Evolutionary conservation across 1,140 invertebrate species (phyloP), one percentile per base, ranked within the genome.

Genomic region (Drosophila ficusphila): DNA sequence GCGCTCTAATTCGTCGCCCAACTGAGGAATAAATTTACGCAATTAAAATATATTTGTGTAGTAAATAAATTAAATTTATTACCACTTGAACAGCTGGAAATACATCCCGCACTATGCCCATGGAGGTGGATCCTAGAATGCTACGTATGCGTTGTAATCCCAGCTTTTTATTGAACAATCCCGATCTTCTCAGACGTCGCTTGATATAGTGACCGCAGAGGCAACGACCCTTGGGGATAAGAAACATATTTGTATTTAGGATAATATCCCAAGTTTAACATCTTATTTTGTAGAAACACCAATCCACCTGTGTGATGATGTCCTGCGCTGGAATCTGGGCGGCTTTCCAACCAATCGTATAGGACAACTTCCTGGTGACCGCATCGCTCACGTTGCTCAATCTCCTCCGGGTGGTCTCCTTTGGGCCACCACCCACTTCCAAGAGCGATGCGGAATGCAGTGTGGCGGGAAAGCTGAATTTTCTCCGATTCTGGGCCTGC

Each of bases 331-430:
- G 93, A 27, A 92, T 89, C 4, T 92, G 90, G 2, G 92, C 90
- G 2, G 92, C 92, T 48, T 94, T 92, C 95, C 95, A 95, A 5
- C 95, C 94, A 33, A 95, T 95, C 0, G 94, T 95, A n/a, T 94
- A 93, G 12, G 95, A 95, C 18, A 96, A 90, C 76, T 95, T 95
- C 29, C 95, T 90, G 2, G 94, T 93, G 1, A 96, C 94, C 1
- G 93, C 95, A 83, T 95, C 95, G 72, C 95, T 94, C 7, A 96
- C 95, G 75, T 95, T 95, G 81, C 94, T 95, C 41, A 95, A 93
- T 33, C 95, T 90, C 36, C 95, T 91, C 14, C 93, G 90, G 0
- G 93, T 92, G 36, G 79, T 52, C 31, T 79, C 73, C 3, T 83
- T 74, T 3, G 72, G 77, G 7, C 74, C 69, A 1, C 65, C 74